Evolutionary conservation across 2,888 invertebrate species (phyloP).

Genomic region (Parascotia fuliginaria): DNA sequence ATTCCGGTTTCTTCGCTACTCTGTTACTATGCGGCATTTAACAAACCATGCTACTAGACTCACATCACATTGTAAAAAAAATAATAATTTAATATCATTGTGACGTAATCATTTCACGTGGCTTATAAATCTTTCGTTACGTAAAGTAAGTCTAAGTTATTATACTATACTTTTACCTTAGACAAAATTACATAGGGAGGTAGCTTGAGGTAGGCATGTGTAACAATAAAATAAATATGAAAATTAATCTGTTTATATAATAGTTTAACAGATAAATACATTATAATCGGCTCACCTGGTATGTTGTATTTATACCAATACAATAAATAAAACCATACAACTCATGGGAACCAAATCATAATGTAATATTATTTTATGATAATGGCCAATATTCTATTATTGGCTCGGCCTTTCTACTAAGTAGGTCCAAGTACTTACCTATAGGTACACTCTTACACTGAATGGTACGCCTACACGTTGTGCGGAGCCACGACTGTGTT

Average conservation of each 20-base stretch:
- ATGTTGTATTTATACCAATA: conserved; percentile 52
- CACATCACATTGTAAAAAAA: conserved; percentile 54
- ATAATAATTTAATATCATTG: conserved; percentile 59
- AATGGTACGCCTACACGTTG: conserved; percentile 17
- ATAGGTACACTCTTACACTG: conserved; percentile 15
- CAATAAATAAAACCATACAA: conserved; percentile 26
- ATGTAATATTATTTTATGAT: neutral
- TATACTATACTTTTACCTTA: too few species aligned
- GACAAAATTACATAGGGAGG: too few species aligned
- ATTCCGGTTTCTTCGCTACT: conserved; percentile 75
- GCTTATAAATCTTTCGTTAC: neutral
- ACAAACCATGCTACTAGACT: conserved; percentile 53
- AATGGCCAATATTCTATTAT: too few species aligned
- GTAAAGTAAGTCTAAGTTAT: too few species aligned
- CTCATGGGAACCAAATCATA: neutral
- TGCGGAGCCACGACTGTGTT: conserved; percentile 15
- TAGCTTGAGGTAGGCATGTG: too few species aligned
- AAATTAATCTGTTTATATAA: neutral
- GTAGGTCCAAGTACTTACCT: neutral
- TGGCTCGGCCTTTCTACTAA: too few species aligned
- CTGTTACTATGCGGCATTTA: conserved; percentile 65
- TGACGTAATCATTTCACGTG: conserved; percentile 51
- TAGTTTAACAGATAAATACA: neutral
- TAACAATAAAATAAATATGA: too few species aligned
- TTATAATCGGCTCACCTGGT: conserved; percentile 9